A percentile compares a stretch with the other conserved stretches of the same genome.
Evolutionary conservation across 2,797 vertebrate genomes (phyloP).

Genomic region (Salmo trutta): DNA sequence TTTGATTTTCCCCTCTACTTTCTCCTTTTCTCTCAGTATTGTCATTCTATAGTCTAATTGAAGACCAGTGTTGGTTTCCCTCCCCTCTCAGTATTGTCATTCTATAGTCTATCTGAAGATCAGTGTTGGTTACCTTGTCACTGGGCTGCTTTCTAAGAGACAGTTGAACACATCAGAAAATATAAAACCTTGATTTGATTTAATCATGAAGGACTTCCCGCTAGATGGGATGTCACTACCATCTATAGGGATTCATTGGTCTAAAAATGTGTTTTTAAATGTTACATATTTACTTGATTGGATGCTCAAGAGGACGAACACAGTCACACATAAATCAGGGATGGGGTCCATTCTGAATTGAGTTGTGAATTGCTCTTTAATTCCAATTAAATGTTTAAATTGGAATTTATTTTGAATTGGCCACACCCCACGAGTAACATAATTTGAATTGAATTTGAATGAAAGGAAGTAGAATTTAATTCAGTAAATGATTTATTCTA

Average conservation of each 20-base stretch:
- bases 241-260: slow-evolving; percentile 61
- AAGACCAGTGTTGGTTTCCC: slow-evolving; percentile 82
- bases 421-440: no score
- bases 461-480: no score
- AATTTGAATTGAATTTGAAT: no score
- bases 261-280: slow-evolving; percentile 48
- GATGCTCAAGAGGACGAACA: slow-evolving; percentile 8
- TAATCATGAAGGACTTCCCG: slow-evolving; percentile 45
- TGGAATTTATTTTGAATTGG: no score
- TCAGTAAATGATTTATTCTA: no score
- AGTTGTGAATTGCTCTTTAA: no score
- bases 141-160: slow-evolving; percentile 68
- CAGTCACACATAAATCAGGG: neutral
- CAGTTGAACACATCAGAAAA: slow-evolving; percentile 62
- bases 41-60: slow-evolving; percentile 91
- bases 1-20: slow-evolving; percentile 83
- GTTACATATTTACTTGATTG: slow-evolving; percentile 15
- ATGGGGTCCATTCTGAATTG: no score
- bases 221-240: slow-evolving; percentile 56
- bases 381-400: no score
- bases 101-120: slow-evolving; percentile 92
- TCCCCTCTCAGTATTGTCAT: slow-evolving; percentile 87
- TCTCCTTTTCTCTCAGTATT: slow-evolving; percentile 82
- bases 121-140: slow-evolving; percentile 82
- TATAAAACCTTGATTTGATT: slow-evolving; percentile 55